Conservation (phyloP, 2,797 vertebrate species). For the Cynodonichthys magdalenae region DNA sequence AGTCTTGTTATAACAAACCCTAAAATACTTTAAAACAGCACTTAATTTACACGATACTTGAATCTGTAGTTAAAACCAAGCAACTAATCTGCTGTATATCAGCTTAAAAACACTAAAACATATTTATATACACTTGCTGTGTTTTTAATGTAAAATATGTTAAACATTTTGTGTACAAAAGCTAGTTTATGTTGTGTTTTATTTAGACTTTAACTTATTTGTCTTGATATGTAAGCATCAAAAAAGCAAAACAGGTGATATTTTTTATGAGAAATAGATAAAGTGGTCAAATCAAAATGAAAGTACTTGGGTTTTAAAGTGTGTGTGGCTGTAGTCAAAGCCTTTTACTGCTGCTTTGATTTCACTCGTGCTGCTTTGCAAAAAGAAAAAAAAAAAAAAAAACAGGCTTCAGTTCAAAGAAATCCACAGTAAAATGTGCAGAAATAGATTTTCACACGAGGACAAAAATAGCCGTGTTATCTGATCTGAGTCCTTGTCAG, state of each 20-base stretch:
- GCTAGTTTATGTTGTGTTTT: too few relatives aligned
- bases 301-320: not conserved
- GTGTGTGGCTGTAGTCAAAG: slow-evolving; percentile 15
- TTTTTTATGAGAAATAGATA: not conserved
- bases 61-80: too few relatives aligned
- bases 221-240: slow-evolving; percentile 6
- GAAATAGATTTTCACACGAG: slow-evolving; percentile 15
- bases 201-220: too few relatives aligned
- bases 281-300: slow-evolving; percentile 34
- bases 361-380: slow-evolving; percentile 21
- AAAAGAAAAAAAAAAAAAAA: slow-evolving; percentile 12
- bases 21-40: too few relatives aligned
- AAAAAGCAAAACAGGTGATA: not conserved
- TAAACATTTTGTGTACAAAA: too few relatives aligned
- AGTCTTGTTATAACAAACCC: too few relatives aligned
- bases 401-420: slow-evolving; percentile 15
- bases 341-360: slow-evolving; percentile 36
- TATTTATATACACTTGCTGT: too few relatives aligned
- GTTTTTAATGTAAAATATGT: too few relatives aligned
- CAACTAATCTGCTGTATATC: too few relatives aligned
- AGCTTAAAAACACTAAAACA: too few relatives aligned
- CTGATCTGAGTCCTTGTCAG: not conserved
- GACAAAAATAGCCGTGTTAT: not conserved
- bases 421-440: slow-evolving; percentile 22
- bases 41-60: too few relatives aligned